A percentile compares a stretch with the other conserved stretches of the same genome.
These are phyloP conservation scores for Chitala chitala DNA, from an alignment of 2,113 vertebrate genomes.

Conservation along the genomic window DNA sequence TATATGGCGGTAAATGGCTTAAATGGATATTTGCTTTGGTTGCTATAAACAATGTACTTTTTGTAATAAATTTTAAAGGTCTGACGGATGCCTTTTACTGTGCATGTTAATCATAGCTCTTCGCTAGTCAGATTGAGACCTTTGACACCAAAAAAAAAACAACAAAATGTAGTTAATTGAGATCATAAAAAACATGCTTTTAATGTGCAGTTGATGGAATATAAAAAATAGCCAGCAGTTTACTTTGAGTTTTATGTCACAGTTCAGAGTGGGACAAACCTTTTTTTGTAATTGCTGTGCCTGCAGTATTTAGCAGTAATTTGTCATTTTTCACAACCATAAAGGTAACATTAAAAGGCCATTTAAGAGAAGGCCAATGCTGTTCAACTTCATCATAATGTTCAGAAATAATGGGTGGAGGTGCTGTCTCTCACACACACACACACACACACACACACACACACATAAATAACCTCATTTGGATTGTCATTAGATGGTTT, in stretches of 20 bases:
- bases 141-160: not conserved
- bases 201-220: no score
- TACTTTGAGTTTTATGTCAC: not conserved
- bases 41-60: conserved; percentile 17
- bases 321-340: no score
- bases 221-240: no score
- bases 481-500: conserved; percentile 35
- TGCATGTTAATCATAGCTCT: not conserved
- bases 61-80: conserved; percentile 2
- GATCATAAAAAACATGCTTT: not conserved
- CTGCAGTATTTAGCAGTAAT: not conserved
- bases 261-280: not conserved
- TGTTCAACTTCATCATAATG: conserved; percentile 22
- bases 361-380: conserved; percentile 18
- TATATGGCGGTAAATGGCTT: conserved; percentile 2
- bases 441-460: conserved; percentile 30
- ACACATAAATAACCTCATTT: conserved; percentile 37
- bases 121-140: not conserved
- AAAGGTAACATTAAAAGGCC: not conserved
- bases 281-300: not conserved
- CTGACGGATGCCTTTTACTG: not conserved
- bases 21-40: not conserved
- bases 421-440: conserved; percentile 3
- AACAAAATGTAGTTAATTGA: conserved; percentile 5
- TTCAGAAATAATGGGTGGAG: not conserved